Evolutionary conservation across 1,140 invertebrate species (phyloP).

Genomic region (Mya arenaria): DNA sequence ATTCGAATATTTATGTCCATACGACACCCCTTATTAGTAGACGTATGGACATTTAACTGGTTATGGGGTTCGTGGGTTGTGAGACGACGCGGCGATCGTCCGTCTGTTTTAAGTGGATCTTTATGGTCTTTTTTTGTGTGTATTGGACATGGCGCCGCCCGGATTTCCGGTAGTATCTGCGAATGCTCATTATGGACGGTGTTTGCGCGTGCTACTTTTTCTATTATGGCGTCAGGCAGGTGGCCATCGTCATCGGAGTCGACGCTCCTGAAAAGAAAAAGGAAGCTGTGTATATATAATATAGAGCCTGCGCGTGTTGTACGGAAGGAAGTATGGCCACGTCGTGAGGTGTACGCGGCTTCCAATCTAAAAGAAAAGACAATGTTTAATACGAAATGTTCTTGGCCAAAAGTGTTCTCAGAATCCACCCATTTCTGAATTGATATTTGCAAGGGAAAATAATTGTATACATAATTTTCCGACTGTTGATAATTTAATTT

Average conservation of each 20-base stretch:
- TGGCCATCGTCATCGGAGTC: slow-evolving; percentile 46
- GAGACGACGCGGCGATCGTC: neutral
- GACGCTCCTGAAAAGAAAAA: slow-evolving; percentile 45
- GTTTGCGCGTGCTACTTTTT: slow-evolving; percentile 51
- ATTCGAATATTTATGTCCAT: slow-evolving; percentile 41
- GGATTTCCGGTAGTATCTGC: slow-evolving; percentile 49
- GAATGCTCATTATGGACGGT: neutral
- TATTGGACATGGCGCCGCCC: slow-evolving; percentile 47
- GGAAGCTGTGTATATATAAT: neutral
- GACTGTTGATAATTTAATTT: neutral
- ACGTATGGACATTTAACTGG: neutral
- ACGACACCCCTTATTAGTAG: neutral
- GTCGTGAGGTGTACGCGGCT: neutral
- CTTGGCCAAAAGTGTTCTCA: neutral
- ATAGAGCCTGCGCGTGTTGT: neutral
- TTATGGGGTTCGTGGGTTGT: slow-evolving; percentile 7
- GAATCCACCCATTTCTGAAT: neutral
- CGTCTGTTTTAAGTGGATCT: neutral
- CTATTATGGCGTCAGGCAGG: slow-evolving; percentile 44
- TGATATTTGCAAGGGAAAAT: neutral
- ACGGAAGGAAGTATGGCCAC: neutral
- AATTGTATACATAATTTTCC: neutral
- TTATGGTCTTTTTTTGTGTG: slow-evolving; percentile 31
- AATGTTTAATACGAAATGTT: neutral
- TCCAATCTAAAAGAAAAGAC: neutral